Percentiles rank a stretch among this genome's conserved stretches.
Evolutionary conservation across 2,113 vertebrate genomes (phyloP).

Genomic region (Thamnaconus septentrionalis): DNA sequence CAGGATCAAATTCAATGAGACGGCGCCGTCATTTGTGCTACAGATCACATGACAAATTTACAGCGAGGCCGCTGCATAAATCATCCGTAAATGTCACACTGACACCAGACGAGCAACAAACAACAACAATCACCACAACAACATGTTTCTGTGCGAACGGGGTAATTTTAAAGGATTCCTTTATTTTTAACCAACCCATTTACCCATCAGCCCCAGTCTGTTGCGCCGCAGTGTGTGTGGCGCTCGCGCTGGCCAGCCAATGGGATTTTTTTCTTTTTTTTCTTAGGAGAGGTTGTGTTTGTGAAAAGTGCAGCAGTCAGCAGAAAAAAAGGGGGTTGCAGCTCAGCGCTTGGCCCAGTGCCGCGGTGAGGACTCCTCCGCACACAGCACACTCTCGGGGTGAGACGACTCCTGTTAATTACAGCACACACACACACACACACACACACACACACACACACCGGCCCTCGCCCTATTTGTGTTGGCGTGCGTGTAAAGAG

Average conservation of each 20-base stretch:
- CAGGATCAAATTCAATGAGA: too few species aligned
- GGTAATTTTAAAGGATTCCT: too few species aligned
- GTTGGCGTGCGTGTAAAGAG: too few species aligned
- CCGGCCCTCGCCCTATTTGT: background rate
- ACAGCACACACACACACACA: constrained; percentile 50
- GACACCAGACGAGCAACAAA: too few species aligned
- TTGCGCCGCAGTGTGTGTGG: constrained; percentile 5
- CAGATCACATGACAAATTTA: too few species aligned
- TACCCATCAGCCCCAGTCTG: too few species aligned
- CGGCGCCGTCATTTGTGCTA: too few species aligned
- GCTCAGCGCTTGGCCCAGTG: constrained; percentile 53
- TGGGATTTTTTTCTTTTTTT: constrained; percentile 33
- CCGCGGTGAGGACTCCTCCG: constrained; percentile 63
- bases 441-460: constrained; percentile 29
- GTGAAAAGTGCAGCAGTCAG: constrained; percentile 47
- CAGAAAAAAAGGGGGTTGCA: constrained; percentile 39
- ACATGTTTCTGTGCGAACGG: too few species aligned
- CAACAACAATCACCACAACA: too few species aligned
- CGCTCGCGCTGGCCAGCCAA: constrained; percentile 35
- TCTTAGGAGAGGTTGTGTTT: constrained; percentile 30
- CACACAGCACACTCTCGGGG: constrained; percentile 43
- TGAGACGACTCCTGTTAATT: constrained; percentile 61
- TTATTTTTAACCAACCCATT: too few species aligned
- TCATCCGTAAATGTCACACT: too few species aligned
- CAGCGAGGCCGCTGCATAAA: too few species aligned